A percentile compares a stretch with the other conserved stretches of the same genome.
Conservation (phyloP, 2,888 invertebrate genomes). For the Cetonia aurata region DNA sequence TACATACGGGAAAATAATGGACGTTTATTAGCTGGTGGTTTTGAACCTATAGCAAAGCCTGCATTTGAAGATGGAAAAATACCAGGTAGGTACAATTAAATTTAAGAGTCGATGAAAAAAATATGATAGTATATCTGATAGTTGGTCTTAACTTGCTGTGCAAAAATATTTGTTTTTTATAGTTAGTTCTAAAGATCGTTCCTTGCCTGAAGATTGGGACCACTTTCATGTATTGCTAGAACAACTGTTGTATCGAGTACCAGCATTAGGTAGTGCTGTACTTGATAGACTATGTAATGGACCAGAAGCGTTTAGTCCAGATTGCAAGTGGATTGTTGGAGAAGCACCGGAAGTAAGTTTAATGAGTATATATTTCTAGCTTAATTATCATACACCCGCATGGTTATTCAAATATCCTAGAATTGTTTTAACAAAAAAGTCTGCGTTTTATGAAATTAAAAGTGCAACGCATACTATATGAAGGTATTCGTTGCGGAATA, state of each 20-base stretch:
- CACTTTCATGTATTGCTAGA: constrained; percentile 93
- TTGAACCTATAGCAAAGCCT: constrained; percentile 91
- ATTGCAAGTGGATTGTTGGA: constrained; percentile 96
- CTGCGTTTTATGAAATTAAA: too few species aligned
- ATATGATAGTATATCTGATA: neutral
- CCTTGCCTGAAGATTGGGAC: constrained; percentile 94
- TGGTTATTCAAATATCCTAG: too few species aligned
- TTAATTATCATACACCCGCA: too few species aligned
- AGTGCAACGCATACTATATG: too few species aligned
- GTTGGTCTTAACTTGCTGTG: neutral
- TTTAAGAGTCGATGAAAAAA: neutral
- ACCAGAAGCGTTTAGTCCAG: constrained; percentile 96
- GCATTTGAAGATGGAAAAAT: constrained; percentile 84
- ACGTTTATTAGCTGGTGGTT: constrained; percentile 89
- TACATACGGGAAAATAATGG: constrained; percentile 90
- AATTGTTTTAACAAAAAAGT: too few species aligned
- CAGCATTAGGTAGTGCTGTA: constrained; percentile 79
- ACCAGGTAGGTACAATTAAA: constrained; percentile 64
- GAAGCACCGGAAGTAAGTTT: constrained; percentile 87
- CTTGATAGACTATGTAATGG: constrained; percentile 88
- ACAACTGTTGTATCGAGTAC: constrained; percentile 86
- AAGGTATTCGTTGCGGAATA: too few species aligned
- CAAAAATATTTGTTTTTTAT: constrained; percentile 36
- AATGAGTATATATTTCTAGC: too few species aligned
- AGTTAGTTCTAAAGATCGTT: constrained; percentile 75